Evolutionary conservation across 64 coral and sea anemone genomes (phyloP).

Genomic region (Hydrozoanthus tunicans): DNA sequence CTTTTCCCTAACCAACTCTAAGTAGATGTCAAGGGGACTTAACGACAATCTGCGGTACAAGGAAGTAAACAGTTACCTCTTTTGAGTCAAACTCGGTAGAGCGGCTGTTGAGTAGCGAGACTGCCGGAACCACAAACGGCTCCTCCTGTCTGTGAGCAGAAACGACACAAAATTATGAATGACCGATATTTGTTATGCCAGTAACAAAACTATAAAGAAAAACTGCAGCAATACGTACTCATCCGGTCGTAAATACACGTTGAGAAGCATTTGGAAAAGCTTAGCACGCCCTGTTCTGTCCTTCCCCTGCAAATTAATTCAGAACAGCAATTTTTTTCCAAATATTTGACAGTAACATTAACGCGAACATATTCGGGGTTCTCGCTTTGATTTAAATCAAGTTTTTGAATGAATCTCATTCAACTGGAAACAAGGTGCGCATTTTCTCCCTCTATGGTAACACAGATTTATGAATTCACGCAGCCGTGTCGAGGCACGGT

Average conservation of each 20-base stretch:
- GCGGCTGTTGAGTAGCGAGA: slow-evolving; percentile 81
- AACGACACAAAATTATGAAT: background rate
- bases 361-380: background rate
- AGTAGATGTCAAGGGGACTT: background rate
- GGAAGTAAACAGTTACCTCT: slow-evolving; percentile 53
- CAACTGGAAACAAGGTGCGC: no score
- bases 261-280: slow-evolving; percentile 82
- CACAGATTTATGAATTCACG: no score
- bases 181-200: background rate
- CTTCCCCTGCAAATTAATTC: slow-evolving; percentile 55
- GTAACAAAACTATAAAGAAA: background rate
- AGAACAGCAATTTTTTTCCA: no score
- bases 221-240: slow-evolving; percentile 56
- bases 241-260: slow-evolving; percentile 79
- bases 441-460: no score
- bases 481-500: no score
- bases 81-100: slow-evolving; percentile 91
- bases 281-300: slow-evolving; percentile 74
- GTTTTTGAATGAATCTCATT: no score
- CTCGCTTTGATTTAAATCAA: no score
- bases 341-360: background rate
- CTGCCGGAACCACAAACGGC: slow-evolving; percentile 75
- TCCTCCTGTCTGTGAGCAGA: slow-evolving; percentile 49
- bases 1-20: background rate
- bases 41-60: background rate